phyloP scores from a whole-genome alignment of 2,797 vertebrate genomes.

The Macropus fuliginosus region DNA sequence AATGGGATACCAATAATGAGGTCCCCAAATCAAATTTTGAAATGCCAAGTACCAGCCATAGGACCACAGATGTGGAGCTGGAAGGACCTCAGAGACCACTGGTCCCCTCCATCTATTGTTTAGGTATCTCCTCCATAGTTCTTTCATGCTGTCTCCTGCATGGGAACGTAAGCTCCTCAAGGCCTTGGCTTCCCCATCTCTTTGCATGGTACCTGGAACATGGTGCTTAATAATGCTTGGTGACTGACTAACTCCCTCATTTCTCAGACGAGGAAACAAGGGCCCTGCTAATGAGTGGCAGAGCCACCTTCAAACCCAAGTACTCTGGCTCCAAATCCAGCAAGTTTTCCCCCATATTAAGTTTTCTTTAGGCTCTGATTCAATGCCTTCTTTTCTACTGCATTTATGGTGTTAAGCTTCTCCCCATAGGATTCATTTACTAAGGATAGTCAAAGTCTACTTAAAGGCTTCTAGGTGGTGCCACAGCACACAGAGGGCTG shows the following conservation, averaged over 20 bases:
- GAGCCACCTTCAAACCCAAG: neutral
- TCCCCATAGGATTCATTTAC: neutral
- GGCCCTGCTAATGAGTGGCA: neutral
- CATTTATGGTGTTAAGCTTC: neutral
- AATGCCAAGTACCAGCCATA: neutral
- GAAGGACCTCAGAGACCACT: neutral
- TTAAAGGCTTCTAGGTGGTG: neutral
- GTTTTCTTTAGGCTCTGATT: neutral
- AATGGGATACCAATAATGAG: neutral
- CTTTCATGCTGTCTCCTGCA: neutral
- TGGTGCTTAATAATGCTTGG: neutral
- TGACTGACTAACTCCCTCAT: neutral
- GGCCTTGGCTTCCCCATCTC: neutral
- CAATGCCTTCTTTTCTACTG: neutral
- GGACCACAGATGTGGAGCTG: neutral
- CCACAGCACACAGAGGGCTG: neutral
- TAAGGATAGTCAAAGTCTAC: neutral
- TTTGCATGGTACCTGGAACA: neutral
- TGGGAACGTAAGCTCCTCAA: too few relatives aligned
- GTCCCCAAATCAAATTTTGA: neutral
- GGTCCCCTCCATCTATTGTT: neutral
- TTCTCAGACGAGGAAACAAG: neutral
- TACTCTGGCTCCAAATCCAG: neutral
- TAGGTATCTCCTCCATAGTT: neutral
- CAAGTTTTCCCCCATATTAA: neutral